Conservation (phyloP, 2,113 vertebrate species). For the Chamaea fasciata region DNA sequence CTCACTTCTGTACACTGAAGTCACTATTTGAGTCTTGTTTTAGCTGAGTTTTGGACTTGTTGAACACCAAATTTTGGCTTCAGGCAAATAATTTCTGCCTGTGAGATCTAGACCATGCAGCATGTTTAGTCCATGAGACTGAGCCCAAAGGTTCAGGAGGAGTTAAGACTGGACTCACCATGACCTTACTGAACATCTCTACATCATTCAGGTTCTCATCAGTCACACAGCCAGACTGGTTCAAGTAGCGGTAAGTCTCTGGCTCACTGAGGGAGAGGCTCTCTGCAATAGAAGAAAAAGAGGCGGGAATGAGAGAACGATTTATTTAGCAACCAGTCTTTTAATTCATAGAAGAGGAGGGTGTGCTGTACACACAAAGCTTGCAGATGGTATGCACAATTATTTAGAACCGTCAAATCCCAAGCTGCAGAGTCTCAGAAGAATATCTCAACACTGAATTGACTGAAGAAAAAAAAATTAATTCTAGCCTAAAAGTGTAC, state of each 20-base stretch:
- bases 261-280: conserved; percentile 80
- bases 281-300: conserved; percentile 68
- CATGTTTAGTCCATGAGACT: background rate
- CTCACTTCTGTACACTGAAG: background rate
- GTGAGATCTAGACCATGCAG: background rate
- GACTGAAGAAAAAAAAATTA: background rate
- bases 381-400: background rate
- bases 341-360: background rate
- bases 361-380: background rate
- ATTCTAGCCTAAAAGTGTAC: background rate
- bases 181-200: conserved; percentile 84
- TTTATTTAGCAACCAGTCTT: background rate
- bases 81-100: background rate
- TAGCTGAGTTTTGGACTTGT: background rate
- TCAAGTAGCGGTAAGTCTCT: conserved; percentile 82
- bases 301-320: background rate
- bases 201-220: conserved; percentile 82
- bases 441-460: background rate
- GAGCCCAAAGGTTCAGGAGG: background rate
- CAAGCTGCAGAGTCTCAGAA: background rate
- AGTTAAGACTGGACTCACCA: conserved; percentile 75
- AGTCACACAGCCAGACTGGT: conserved; percentile 82
- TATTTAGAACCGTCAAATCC: background rate
- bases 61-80: background rate
- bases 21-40: background rate